These are phyloP conservation scores for Dicerorhinus sumatrensis DNA, from an alignment of 2,113 vertebrate species.

Conservation along the genomic window DNA sequence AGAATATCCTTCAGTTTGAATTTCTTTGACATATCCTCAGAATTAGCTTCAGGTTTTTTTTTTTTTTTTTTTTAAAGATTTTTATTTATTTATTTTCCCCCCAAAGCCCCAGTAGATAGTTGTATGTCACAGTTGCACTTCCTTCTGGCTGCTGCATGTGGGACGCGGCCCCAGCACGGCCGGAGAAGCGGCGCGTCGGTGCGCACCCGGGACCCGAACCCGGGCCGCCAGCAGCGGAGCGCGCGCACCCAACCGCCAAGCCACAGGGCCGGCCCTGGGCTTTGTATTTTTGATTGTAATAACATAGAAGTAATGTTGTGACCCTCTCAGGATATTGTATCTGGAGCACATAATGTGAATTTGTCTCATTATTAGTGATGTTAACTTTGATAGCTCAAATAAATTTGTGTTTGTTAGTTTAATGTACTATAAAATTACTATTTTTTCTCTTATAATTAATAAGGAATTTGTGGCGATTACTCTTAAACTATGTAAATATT, in stretches of 20 bases:
- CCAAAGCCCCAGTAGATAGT: too few relatives aligned
- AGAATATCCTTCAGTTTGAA: neutral
- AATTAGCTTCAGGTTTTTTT: neutral
- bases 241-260: too few relatives aligned
- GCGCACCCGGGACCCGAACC: too few relatives aligned
- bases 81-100: too few relatives aligned
- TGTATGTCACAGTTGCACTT: too few relatives aligned
- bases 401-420: constrained; percentile 2
- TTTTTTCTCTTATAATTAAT: neutral
- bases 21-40: neutral
- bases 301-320: neutral
- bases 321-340: neutral
- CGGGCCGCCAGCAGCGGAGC: too few relatives aligned
- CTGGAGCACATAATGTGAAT: neutral
- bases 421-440: neutral
- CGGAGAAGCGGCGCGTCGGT: too few relatives aligned
- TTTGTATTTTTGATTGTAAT: neutral
- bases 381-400: constrained; percentile 2
- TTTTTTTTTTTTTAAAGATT: too few relatives aligned
- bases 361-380: neutral
- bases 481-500: constrained; percentile 1
- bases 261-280: too few relatives aligned
- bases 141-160: too few relatives aligned
- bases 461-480: neutral
- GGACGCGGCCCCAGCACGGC: too few relatives aligned